Base-by-base conservation (phyloP, 2,113 vertebrate species). In the Casuarius casuarius region DNA sequence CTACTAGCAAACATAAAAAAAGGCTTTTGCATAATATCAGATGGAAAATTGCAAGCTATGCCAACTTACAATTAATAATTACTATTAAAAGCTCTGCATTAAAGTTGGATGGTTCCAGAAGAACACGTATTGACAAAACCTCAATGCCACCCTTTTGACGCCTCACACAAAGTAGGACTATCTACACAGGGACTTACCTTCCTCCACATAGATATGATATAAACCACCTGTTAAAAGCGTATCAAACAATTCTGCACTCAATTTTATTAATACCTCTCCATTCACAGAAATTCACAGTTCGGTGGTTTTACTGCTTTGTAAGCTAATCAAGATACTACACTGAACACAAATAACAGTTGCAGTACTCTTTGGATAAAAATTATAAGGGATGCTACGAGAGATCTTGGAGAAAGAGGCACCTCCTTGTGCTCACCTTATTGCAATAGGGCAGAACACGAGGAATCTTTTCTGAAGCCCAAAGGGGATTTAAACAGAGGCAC, bases 191-290 rank as follows among this genome's bases (percentile, higher is more conserved):
- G 25, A 73, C 68, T 90, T 74, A 52, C n/a, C 61, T 63, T 74
- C 49, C 54, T 65, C 21, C 1, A 1, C 44, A 29, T 0, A 59
- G 29, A 48, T 5, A 59, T 2, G 2, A 18, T 42, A 52, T 21
- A 92, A 79, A 70, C 20, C 20, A 52, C 21, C 14, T 25, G 22
- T 38, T 48, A 18, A 29, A 51, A 25, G 28, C 0, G 7, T 35
- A 40, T 10, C 12, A 12, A 84, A 44, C 20, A 8, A 23, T 51
- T 72, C 58, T 63, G 31, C 42, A 40, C 42, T 54, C 49, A 33
- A 9, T 62, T 62, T 62, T 62, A 26, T 42, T 46, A 31, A 29
- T 61, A 26, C 15, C 86, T 86, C 54, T 52, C 33, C 35, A 58
- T 65, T 38, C 29, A 48, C 0, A 63, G 71, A 62, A 77, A 76